Conservation (phyloP, 2,113 vertebrate species). For the Aleadryas rufinucha region DNA sequence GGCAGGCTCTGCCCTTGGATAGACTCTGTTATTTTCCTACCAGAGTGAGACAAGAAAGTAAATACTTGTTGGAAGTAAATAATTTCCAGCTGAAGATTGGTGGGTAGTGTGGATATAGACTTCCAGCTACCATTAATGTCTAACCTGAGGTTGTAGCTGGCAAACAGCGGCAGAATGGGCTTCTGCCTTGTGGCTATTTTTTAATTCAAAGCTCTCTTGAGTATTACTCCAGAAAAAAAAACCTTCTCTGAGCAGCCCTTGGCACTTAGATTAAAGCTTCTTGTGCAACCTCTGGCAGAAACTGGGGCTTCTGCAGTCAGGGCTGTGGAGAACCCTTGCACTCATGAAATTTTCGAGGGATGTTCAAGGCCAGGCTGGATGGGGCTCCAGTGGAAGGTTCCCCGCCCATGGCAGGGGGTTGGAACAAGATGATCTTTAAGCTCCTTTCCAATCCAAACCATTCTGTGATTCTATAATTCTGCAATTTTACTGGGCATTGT, state of each 20-base stretch:
- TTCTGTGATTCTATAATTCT: background rate
- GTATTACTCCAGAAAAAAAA: background rate
- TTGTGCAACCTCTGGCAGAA: background rate
- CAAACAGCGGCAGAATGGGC: background rate
- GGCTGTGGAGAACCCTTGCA: background rate
- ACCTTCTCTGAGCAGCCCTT: background rate
- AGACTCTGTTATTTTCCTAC: background rate
- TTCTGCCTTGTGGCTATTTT: background rate
- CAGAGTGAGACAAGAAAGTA: background rate
- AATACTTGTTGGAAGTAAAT: background rate
- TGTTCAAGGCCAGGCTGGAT: background rate
- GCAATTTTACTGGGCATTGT: background rate
- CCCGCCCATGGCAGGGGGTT: background rate
- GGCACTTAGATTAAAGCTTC: background rate
- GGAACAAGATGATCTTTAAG: background rate
- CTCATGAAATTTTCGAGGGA: background rate
- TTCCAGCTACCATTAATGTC: background rate
- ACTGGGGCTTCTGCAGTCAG: background rate
- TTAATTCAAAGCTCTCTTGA: background rate
- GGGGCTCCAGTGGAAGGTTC: background rate
- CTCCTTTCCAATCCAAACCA: background rate
- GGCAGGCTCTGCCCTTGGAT: background rate
- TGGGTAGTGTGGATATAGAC: background rate
- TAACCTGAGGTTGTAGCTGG: background rate
- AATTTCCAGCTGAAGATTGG: background rate